These are phyloP conservation scores for Pomacea canaliculata DNA, from an alignment of 2,888 invertebrate genomes.

Conservation along the genomic window DNA sequence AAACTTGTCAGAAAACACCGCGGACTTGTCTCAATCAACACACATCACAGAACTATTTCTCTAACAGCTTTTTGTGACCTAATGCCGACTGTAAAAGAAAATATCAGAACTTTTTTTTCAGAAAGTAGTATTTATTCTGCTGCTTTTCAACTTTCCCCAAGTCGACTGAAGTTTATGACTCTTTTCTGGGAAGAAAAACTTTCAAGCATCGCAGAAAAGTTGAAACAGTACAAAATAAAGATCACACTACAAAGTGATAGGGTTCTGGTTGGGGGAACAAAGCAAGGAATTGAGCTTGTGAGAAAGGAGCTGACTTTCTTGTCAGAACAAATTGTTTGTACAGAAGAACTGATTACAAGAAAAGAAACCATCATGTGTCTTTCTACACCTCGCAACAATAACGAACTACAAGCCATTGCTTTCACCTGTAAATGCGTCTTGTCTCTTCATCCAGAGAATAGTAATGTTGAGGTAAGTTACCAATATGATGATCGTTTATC, in stretches of 20 bases:
- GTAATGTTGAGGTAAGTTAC: too few species aligned
- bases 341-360: not conserved
- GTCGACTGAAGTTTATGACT: slow-evolving; percentile 29
- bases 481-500: too few species aligned
- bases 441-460: not conserved
- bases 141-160: slow-evolving; percentile 21
- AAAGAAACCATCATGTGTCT: not conserved
- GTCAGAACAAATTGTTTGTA: not conserved
- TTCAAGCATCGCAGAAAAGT: not conserved
- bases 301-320: not conserved
- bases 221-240: not conserved
- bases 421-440: not conserved
- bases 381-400: not conserved
- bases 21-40: slow-evolving; percentile 23
- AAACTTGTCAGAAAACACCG: not conserved
- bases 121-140: slow-evolving; percentile 29
- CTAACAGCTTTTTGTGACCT: slow-evolving; percentile 13
- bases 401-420: not conserved
- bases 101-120: slow-evolving; percentile 29
- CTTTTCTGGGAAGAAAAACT: slow-evolving; percentile 31
- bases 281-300: slow-evolving; percentile 1
- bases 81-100: slow-evolving; percentile 17
- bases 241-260: not conserved
- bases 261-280: slow-evolving; percentile 5
- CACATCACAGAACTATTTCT: not conserved